Evolutionary conservation across 2,888 invertebrate genomes (phyloP), one percentile per base, ranked within the genome.

Genomic region (Chorisops tibialis): DNA sequence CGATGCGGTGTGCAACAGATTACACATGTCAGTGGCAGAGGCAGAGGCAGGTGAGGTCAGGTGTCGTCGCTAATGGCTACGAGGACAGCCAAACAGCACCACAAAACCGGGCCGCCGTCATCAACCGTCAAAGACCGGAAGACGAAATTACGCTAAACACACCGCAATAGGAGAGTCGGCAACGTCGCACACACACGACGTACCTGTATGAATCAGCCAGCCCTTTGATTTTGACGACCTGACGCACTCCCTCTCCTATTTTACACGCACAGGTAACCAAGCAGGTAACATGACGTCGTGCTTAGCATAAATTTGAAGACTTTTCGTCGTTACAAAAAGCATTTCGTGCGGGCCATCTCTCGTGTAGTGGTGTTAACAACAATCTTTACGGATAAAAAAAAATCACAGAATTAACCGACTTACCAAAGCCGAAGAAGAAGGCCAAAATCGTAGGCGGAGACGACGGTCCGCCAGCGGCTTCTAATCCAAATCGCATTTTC

Each of bases 401-500:
- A n/a, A n/a, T n/a, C n/a, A n/a, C n/a, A n/a, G n/a, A n/a, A n/a
- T n/a, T n/a, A n/a, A n/a, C n/a, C n/a, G 16, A 56, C 56, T 56
- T 45, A 56, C 56, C 56, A 45, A 56, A 12, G 43, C 56, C 43
- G 38, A 56, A 18, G 43, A 56, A 30, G 43, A 56, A 35, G 30
- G 30, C 30, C 45, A 30, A 45, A 56, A 56, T 56, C 43, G 56
- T 56, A 30, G 56, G 56, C 45, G 56, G 45, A 2, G 56, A 45
- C 18, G 45, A 24, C 56, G 43, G 45, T 45, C 56, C 43, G 6
- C n/a, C 24, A 14, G 30, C 56, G 30, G 56, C 56, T 43, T 43
- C 56, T 43, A 45, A 24, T 56, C 45, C 56, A 56, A 56, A 56
- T 4, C 30, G 56, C 56, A 41, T 56, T 43, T 43, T 56, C 19